Evolutionary conservation across 1,140 invertebrate genomes (phyloP).

Genomic region (Nebria ingens): DNA sequence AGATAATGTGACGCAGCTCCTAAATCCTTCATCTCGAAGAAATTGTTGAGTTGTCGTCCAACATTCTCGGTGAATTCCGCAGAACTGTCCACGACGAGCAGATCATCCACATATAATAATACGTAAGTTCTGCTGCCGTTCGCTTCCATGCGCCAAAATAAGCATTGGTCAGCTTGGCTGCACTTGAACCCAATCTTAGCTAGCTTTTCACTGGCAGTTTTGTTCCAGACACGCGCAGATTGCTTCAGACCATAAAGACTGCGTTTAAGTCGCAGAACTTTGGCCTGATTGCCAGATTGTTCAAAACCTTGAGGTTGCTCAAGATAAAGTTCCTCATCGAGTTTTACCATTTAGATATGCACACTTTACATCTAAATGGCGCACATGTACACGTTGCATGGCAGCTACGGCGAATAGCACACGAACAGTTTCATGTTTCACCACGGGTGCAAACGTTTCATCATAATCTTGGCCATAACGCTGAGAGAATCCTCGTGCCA

Average conservation of each 20-base stretch:
- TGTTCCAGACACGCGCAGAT: slow-evolving; percentile 4
- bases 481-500: slow-evolving; percentile 30
- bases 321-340: slow-evolving; percentile 28
- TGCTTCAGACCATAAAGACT: slow-evolving; percentile 10
- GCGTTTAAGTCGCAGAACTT: background rate
- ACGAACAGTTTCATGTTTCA: slow-evolving; percentile 22
- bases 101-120: background rate
- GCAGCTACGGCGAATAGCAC: slow-evolving; percentile 24
- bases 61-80: background rate
- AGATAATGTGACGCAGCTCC: background rate
- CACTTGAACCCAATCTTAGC: background rate
- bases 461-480: slow-evolving; percentile 16
- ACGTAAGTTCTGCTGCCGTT: background rate
- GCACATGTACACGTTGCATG: slow-evolving; percentile 17
- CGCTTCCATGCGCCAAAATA: background rate
- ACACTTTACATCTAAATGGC: slow-evolving; percentile 30
- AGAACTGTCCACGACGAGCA: background rate
- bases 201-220: background rate
- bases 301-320: background rate
- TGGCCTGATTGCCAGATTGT: background rate
- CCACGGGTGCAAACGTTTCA: slow-evolving; percentile 30
- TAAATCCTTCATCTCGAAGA: background rate
- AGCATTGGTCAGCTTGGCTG: background rate
- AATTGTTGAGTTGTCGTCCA: background rate
- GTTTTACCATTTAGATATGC: slow-evolving; percentile 29